Conservation (phyloP, 1,140 invertebrate genomes). For the Plutomurus gul region DNA sequence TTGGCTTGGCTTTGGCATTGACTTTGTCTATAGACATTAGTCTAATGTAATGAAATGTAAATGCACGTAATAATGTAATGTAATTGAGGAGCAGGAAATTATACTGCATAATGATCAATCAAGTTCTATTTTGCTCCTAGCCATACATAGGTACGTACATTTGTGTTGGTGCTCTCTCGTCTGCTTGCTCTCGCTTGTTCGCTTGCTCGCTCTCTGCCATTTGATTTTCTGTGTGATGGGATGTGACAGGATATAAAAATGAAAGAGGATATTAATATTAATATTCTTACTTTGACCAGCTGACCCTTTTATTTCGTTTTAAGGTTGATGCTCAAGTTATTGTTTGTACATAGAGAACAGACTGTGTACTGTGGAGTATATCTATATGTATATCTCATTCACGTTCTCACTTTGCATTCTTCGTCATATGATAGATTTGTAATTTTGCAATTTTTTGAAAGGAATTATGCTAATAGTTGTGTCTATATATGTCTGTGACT, state of each 20-base stretch:
- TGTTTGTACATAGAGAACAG: not conserved
- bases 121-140: constrained; percentile 12
- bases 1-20: constrained; percentile 8
- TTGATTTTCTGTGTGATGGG: not conserved
- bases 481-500: not conserved
- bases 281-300: not conserved
- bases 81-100: constrained; percentile 40
- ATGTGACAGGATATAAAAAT: not conserved
- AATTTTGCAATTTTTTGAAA: constrained; percentile 1
- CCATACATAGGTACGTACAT: not conserved
- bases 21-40: constrained; percentile 21
- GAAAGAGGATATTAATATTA: constrained; percentile 13
- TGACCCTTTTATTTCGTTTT: constrained; percentile 21
- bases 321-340: not conserved
- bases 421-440: not conserved
- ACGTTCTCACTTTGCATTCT: too few relatives aligned
- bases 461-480: constrained; percentile 10
- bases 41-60: constrained; percentile 42
- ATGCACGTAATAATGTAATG: constrained; percentile 40
- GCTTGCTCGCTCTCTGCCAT: not conserved
- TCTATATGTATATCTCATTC: too few relatives aligned
- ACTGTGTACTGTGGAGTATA: too few relatives aligned
- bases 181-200: too few relatives aligned
- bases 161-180: not conserved
- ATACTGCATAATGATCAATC: constrained; percentile 36